Evolutionary conservation across 2,113 vertebrate genomes (phyloP).

Genomic region (Okapia johnstoni): DNA sequence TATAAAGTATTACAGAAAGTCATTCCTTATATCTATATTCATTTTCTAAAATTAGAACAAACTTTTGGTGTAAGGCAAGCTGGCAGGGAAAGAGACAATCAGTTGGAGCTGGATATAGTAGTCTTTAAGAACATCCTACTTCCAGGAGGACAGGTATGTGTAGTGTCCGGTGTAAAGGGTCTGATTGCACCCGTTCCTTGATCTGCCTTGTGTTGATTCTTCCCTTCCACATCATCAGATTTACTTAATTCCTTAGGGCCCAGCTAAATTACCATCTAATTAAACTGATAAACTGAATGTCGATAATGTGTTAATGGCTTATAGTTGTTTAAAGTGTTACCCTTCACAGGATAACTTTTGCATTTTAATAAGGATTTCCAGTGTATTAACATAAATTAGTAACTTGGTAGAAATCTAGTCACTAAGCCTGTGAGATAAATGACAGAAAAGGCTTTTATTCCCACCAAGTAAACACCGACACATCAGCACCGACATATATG

Average conservation of each 20-base stretch:
- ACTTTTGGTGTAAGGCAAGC: background rate
- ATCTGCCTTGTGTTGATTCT: background rate
- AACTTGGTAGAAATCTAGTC: constrained; percentile 22
- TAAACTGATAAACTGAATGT: constrained; percentile 52
- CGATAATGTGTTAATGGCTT: constrained; percentile 31
- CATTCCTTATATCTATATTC: background rate
- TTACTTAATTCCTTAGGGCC: background rate
- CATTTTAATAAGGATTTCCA: constrained; percentile 59
- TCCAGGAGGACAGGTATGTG: background rate
- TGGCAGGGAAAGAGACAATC: background rate
- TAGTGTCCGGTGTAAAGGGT: background rate
- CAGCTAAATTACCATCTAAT: constrained; percentile 47
- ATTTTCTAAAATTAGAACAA: background rate
- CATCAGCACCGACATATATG: background rate
- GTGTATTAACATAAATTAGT: constrained; percentile 49
- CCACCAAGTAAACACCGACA: background rate
- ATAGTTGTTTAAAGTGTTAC: constrained; percentile 45
- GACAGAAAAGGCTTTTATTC: background rate
- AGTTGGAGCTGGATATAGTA: background rate
- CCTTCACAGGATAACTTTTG: constrained; percentile 41
- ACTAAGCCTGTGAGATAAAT: background rate
- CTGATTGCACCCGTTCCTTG: background rate
- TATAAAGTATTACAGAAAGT: background rate
- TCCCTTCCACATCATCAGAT: background rate
- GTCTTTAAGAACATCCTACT: background rate